phyloP scores from a whole-genome alignment of 2,797 vertebrate genomes.

The Limnodromus scolopaceus region DNA sequence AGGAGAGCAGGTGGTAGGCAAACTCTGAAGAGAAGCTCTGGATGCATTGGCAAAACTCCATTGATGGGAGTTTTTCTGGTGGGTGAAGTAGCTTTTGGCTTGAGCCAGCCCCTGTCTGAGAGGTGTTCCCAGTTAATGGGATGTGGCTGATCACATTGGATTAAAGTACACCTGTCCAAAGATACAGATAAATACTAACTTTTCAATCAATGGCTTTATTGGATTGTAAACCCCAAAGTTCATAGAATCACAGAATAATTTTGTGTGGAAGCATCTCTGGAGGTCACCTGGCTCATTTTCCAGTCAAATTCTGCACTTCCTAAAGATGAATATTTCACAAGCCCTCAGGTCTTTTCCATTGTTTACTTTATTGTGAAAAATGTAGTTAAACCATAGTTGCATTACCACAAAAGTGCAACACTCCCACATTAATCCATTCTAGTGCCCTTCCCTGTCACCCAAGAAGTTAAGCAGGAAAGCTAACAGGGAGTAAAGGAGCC shows the following conservation, averaged over 20 bases:
- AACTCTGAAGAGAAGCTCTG: background rate
- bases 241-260: background rate
- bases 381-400: background rate
- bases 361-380: background rate
- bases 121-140: background rate
- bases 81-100: background rate
- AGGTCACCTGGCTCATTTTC: background rate
- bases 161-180: background rate
- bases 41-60: background rate
- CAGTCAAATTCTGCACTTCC: constrained; percentile 35
- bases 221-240: background rate
- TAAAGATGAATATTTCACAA: background rate
- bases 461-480: background rate
- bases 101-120: background rate
- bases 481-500: background rate
- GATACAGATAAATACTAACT: background rate
- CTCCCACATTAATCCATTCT: background rate
- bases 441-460: background rate
- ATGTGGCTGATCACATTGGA: background rate
- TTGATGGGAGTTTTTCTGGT: background rate
- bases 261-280: background rate
- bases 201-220: background rate
- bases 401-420: background rate
- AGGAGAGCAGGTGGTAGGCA: background rate
- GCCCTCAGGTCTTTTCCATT: background rate